Percentiles rank a stretch among this genome's conserved stretches.
Evolutionary conservation across 1,140 invertebrate genomes (phyloP).

Genomic region (Drosophila eugracilis): DNA sequence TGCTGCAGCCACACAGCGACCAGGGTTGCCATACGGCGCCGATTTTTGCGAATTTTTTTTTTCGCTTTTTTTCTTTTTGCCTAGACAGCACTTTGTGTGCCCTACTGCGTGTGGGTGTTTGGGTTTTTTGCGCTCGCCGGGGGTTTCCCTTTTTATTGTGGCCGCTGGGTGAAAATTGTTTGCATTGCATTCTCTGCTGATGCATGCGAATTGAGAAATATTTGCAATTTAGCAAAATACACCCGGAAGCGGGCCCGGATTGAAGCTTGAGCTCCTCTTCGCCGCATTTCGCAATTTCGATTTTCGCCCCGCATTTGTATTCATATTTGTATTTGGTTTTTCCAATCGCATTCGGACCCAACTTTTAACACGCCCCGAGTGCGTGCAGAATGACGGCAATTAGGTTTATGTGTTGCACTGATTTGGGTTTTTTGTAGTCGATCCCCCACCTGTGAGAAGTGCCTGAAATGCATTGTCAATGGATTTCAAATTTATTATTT

Average conservation of each 20-base stretch:
- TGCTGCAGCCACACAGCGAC: conserved; percentile 39
- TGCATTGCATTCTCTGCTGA: conserved; percentile 74
- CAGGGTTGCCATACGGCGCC: conserved; percentile 50
- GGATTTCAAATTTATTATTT: background rate
- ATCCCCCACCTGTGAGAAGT: conserved; percentile 8
- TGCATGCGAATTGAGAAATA: conserved; percentile 82
- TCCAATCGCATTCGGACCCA: conserved; percentile 24
- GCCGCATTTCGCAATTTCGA: conserved; percentile 28
- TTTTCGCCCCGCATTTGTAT: conserved; percentile 24
- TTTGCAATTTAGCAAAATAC: conserved; percentile 83
- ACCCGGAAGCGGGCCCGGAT: conserved; percentile 67
- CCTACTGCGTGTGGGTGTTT: conserved; percentile 8
- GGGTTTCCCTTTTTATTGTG: conserved; percentile 51
- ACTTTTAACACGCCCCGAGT: conserved; percentile 43
- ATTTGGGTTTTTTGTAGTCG: conserved; percentile 4
- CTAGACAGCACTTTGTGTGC: conserved; percentile 30
- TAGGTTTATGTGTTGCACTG: conserved; percentile 38
- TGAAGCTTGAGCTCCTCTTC: conserved; percentile 46
- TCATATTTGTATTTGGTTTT: conserved; percentile 46
- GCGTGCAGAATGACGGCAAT: conserved; percentile 76
- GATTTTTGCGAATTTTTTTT: conserved; percentile 35
- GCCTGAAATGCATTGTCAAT: background rate
- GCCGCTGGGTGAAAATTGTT: conserved; percentile 75
- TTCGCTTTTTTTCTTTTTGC: no score
- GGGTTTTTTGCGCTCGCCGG: conserved; percentile 31